Evolutionary conservation across 2,888 invertebrate species (phyloP).

Genomic region (Stramonita haemastoma): DNA sequence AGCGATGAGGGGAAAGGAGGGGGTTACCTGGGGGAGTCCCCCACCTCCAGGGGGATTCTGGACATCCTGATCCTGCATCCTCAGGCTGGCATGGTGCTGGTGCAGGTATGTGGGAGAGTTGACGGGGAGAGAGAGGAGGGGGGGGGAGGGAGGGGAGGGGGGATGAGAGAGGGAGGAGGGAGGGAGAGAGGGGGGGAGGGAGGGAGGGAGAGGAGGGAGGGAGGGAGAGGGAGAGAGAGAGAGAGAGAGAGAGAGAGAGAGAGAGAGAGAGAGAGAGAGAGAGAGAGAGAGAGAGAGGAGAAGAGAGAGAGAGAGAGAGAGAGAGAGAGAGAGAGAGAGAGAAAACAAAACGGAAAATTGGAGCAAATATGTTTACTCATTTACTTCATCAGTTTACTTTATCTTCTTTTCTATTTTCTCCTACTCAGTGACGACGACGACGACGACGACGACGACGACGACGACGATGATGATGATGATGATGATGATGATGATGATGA

Average conservation of each 20-base stretch:
- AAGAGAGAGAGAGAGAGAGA: background rate
- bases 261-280: background rate
- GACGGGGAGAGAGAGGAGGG: background rate
- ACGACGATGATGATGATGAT: too few relatives aligned
- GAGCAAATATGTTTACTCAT: too few relatives aligned
- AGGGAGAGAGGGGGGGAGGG: background rate
- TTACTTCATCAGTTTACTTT: too few relatives aligned
- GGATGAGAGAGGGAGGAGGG: background rate
- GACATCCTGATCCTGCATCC: conserved; percentile 35
- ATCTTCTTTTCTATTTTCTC: too few relatives aligned
- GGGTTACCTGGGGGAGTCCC: conserved; percentile 2
- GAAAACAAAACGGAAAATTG: too few relatives aligned
- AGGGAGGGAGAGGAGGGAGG: background rate
- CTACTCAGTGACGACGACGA: background rate
- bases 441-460: too few relatives aligned
- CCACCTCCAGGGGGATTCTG: conserved; percentile 7
- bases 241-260: background rate
- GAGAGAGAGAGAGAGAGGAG: too few relatives aligned
- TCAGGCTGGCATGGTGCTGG: conserved; percentile 27
- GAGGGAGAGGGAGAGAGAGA: background rate
- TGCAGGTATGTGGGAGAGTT: conserved; percentile 18
- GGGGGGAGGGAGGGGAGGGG: background rate
- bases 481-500: too few relatives aligned
- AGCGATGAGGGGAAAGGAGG: background rate
- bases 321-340: background rate